These are phyloP conservation scores for Neogale vison DNA, from an alignment of 2,113 vertebrate species.

Conservation along the genomic window DNA sequence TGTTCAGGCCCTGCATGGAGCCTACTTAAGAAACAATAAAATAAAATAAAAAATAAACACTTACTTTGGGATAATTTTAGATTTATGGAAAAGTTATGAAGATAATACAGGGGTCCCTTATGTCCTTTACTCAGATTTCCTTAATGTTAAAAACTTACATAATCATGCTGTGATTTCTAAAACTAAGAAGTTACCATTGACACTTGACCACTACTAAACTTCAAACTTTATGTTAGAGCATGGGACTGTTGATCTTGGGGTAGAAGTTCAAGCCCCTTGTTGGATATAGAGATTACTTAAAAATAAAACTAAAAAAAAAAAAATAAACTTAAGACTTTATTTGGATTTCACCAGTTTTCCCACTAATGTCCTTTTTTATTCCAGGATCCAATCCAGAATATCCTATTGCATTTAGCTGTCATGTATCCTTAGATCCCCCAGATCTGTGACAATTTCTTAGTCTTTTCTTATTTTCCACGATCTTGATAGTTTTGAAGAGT, in stretches of 20 bases:
- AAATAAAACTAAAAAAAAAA: not conserved
- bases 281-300: not conserved
- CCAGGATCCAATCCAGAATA: not conserved
- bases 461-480: not conserved
- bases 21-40: not conserved
- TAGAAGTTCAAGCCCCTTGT: not conserved
- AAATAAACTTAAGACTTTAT: not conserved
- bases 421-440: not conserved
- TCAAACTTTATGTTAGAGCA: not conserved
- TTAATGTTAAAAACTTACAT: not conserved
- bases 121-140: not conserved
- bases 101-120: not conserved
- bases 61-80: constrained; percentile 2
- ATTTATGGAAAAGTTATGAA: constrained; percentile 7
- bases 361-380: not conserved
- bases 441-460: not conserved
- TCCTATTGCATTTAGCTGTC: not conserved
- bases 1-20: not conserved
- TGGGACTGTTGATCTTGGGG: not conserved
- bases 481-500: not conserved
- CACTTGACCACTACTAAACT: not conserved
- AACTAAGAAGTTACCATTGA: not conserved
- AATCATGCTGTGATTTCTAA: not conserved
- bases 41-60: not conserved
- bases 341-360: not conserved